Conservation (phyloP, 2,113 vertebrate genomes). For the Thryonomys swinderianus region DNA sequence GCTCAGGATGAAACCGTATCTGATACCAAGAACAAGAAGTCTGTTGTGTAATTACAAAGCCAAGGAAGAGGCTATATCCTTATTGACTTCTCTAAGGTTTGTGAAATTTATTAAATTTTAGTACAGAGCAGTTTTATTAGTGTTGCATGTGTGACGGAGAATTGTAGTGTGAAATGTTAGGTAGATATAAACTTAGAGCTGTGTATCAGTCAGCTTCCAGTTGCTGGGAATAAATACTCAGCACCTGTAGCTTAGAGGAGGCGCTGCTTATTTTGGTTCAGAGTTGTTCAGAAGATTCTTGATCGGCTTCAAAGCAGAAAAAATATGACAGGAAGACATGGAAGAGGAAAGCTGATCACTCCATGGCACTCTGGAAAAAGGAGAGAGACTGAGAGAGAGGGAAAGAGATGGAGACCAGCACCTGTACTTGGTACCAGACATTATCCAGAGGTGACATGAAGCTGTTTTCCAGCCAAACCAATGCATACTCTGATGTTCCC, state of each 20-base stretch:
- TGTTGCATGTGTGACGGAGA: neutral
- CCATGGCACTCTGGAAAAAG: neutral
- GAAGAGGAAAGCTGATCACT: neutral
- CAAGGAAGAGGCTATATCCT: neutral
- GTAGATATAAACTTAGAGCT: neutral
- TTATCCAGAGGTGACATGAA: neutral
- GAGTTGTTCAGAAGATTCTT: neutral
- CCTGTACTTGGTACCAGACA: neutral
- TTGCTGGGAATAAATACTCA: neutral
- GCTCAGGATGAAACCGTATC: neutral
- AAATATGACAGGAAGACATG: neutral
- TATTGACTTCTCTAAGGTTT: neutral
- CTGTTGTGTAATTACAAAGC: slow-evolving; percentile 31
- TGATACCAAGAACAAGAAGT: slow-evolving; percentile 3
- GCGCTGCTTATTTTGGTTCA: neutral
- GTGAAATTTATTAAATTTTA: neutral
- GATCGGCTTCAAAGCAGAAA: neutral
- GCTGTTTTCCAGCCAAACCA: neutral
- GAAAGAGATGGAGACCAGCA: neutral
- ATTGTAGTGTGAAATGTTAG: neutral
- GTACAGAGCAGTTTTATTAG: neutral
- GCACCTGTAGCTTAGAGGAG: neutral
- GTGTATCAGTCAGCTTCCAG: neutral
- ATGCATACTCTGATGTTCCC: neutral
- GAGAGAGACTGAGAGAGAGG: too few species aligned